Base-by-base conservation (phyloP, 2,888 invertebrate genomes). In the Dryobota labecula region DNA sequence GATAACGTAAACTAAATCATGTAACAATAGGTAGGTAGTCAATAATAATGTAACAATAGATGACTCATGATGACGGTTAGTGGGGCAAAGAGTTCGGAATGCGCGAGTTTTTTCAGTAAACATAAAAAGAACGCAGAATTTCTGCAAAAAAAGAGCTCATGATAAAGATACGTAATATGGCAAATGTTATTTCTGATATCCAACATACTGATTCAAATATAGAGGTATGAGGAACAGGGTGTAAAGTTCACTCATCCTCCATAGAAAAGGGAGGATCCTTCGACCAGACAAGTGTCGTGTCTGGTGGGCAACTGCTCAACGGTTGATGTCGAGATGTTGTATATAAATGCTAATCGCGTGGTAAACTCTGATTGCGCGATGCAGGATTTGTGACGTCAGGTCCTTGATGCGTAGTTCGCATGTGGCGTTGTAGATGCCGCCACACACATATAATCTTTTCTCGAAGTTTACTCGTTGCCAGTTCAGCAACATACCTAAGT, bases 41-140 rank as follows among this genome's bases (percentile, higher is more conserved):
- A 79, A 79, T 65, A 76, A 72, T 62, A 82, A 64, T 70, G 47
- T 72, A 75, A 73, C 70, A 77, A 77, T 71, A 62, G 73, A 72
- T 81, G 79, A 81, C 51, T 82, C 82, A 82, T 13, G 61, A n/a
- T 30, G 27, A 47, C 41, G 20, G 47, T 24, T 30, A 47, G n/a
- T 49, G 33, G 51, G 49, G 66, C 24, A 30, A 47, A 18, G 7
- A 36, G 4, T 20, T 41, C 1, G 51, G 65, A 57, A 62, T 74
- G 65, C n/a, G 47, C 20, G 18, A 69, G 18, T 13, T 30, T 38
- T 54, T 41, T 9, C 8, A 33, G 13, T 13, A n/a, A 53, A 20
- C 36, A 38, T 15, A 49, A 76, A 38, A 53, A 24, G 36, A 47
- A 20, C 13, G n/a, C 41, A 9, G 7, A 38, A 24, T 8, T 38